These are phyloP conservation scores for Uloborus plumipes DNA, from an alignment of 2,888 invertebrate genomes.

Conservation along the genomic window DNA sequence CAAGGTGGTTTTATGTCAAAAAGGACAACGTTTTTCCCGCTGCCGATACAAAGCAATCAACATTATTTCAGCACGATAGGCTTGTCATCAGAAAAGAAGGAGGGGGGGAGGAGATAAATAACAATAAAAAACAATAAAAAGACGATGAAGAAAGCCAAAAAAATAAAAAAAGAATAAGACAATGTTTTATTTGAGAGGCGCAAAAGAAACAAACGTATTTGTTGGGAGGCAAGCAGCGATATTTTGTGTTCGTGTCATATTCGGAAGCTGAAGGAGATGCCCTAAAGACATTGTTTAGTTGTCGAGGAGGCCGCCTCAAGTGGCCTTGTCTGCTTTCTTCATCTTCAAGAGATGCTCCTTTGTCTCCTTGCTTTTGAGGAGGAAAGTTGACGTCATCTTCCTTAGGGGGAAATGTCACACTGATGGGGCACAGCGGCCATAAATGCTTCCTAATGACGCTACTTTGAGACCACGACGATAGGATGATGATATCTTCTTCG, in stretches of 20 bases:
- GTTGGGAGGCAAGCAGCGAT: slow-evolving; percentile 48
- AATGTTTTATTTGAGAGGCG: slow-evolving; percentile 28
- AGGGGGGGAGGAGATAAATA: not conserved
- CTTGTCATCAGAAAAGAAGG: slow-evolving; percentile 38
- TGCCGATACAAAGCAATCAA: slow-evolving; percentile 32
- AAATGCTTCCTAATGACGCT: slow-evolving; percentile 61
- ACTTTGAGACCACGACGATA: slow-evolving; percentile 35
- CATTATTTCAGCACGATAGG: slow-evolving; percentile 37
- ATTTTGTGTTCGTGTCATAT: slow-evolving; percentile 57
- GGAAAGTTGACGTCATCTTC: slow-evolving; percentile 49
- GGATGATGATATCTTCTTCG: slow-evolving; percentile 28
- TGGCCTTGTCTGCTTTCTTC: slow-evolving; percentile 57
- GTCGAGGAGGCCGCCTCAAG: slow-evolving; percentile 38
- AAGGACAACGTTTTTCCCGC: slow-evolving; percentile 7
- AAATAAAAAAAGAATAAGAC: slow-evolving; percentile 3
- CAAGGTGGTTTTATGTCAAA: too few relatives aligned
- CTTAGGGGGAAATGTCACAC: slow-evolving; percentile 47
- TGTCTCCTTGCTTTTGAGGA: slow-evolving; percentile 42
- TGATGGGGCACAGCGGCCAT: slow-evolving; percentile 44
- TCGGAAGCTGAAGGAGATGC: slow-evolving; percentile 30
- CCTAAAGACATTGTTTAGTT: slow-evolving; percentile 40
- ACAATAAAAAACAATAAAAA: too few relatives aligned
- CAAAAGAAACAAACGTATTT: slow-evolving; percentile 55
- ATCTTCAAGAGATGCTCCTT: slow-evolving; percentile 42
- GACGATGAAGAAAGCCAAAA: too few relatives aligned